Conservation (phyloP, 37 sponge, comb jelly and placozoan genomes). For the Beroe forskalii region DNA sequence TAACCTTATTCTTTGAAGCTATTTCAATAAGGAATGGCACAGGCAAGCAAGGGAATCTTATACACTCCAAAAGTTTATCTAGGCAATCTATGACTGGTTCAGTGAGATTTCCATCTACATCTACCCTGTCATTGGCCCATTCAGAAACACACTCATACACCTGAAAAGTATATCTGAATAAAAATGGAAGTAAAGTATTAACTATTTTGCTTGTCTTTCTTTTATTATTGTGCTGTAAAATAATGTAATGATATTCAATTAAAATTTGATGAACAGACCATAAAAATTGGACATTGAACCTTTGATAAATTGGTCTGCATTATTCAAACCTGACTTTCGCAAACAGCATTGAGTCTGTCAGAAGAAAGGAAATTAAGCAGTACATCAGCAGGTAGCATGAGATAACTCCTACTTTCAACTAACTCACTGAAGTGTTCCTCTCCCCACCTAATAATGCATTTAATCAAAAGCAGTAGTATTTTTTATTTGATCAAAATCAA, state of each 20-base stretch:
- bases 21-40: constrained; percentile 34
- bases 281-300: no score
- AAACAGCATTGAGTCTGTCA: constrained; percentile 53
- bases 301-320: no score
- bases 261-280: no score
- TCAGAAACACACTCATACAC: constrained; percentile 45
- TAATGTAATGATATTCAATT: not conserved
- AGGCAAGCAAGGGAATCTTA: constrained; percentile 29
- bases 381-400: constrained; percentile 42
- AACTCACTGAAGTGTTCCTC: constrained; percentile 46
- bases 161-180: no score
- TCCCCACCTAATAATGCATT: constrained; percentile 47
- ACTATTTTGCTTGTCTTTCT: no score
- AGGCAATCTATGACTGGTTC: not conserved
- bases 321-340: constrained; percentile 61
- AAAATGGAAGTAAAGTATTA: no score
- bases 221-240: no score
- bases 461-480: no score
- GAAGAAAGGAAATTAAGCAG: constrained; percentile 28
- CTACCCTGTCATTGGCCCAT: constrained; percentile 25
- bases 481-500: no score
- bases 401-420: constrained; percentile 22
- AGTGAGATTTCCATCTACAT: not conserved
- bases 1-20: constrained; percentile 33
- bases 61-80: constrained; percentile 28